Evolutionary conservation across 2,797 vertebrate genomes (phyloP), one percentile per base, ranked within the genome.

Genomic region (Hyperoplus lanceolatus): DNA sequence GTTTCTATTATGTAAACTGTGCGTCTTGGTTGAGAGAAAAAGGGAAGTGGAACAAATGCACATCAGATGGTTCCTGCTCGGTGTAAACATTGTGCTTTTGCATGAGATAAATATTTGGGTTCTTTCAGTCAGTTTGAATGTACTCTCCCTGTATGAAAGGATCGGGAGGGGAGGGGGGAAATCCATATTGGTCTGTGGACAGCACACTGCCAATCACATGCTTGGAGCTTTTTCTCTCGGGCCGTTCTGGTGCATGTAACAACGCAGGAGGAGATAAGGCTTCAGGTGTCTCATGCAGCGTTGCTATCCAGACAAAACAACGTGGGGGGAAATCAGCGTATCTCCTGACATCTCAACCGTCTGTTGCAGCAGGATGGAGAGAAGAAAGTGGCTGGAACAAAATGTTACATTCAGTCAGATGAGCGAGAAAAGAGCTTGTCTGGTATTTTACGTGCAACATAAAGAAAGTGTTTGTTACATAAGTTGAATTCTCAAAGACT

Each of bases 281-380:
- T 43, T 68, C 87, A 87, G 91, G 81, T 86, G 85, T 61, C 65
- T 50, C 69, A 80, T 46, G 61, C 79, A 50, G 57, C 5, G 6
- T 4, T 63, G 72, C 61, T 46, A 64, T 73, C 64, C 70, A 92
- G 88, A 92, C 88, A 84, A 84, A 88, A 92, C 87, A 89, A 49
- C 45, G 15, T 0, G 3, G 29, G 36, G 49, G 51, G 57, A 64
- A 70, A 81, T 80, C 21, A 72, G 39, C 57, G 79, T 36, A 89
- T 89, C 79, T 64, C 42, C 1, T 57, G 4, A 73, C 46, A 56
- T 84, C 75, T 54, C 39, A 80, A 0, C 38, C 70, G 41, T 63
- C 45, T 54, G 66, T 70, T 63, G 50, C 54, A 38, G 10, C 11
- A 59, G 58, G 48, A 59, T 53, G 4, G 5, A 67, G 50, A 61